Conservation (phyloP, 2,113 vertebrate genomes). For the Piaya cayana region DNA sequence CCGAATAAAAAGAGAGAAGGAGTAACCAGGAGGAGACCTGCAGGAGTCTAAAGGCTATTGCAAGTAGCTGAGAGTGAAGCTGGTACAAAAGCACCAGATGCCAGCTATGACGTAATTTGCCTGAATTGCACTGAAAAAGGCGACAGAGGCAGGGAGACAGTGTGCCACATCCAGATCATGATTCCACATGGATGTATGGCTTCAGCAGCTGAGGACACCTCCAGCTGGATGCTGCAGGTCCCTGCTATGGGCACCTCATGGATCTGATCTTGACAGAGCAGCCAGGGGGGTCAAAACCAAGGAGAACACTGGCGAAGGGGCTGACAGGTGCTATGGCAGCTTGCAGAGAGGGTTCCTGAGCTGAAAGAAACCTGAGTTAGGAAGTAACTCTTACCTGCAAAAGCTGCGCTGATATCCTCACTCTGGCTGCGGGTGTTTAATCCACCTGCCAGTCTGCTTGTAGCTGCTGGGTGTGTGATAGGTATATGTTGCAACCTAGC, state of each 20-base stretch:
- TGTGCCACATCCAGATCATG: background rate
- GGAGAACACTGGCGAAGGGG: background rate
- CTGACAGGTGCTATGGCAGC: background rate
- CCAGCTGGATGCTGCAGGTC: background rate
- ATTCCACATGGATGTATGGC: background rate
- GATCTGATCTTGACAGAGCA: background rate
- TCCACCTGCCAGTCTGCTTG: background rate
- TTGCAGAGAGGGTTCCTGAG: background rate
- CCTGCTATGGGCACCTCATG: accelerated
- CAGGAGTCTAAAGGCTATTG: background rate
- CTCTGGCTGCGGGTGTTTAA: background rate
- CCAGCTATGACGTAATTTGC: background rate
- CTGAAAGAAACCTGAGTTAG: background rate
- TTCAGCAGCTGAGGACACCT: background rate
- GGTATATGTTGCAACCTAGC: background rate
- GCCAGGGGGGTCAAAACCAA: background rate
- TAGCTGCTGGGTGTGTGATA: background rate
- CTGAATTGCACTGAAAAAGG: background rate
- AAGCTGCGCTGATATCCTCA: background rate
- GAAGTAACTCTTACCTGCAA: background rate
- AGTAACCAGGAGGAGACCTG: background rate
- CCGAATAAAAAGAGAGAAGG: background rate
- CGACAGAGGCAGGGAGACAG: background rate
- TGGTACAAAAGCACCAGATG: background rate
- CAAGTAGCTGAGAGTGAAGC: background rate